Percentiles rank a stretch among this genome's conserved stretches.
phyloP scores from a whole-genome alignment of 2,797 vertebrate species.

The Microchirus variegatus region DNA sequence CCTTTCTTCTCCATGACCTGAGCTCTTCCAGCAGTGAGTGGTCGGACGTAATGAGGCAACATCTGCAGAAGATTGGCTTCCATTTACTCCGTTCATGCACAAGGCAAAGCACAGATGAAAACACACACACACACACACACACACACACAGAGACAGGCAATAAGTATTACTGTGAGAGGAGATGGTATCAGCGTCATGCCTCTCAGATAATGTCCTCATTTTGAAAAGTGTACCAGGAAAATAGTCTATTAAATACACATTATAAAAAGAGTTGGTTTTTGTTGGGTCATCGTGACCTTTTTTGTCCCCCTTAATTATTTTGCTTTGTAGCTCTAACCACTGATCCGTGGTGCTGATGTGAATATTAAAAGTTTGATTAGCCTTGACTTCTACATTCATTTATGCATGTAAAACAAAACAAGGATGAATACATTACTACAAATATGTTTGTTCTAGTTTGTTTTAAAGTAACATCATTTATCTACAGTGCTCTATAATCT shows the following conservation, averaged over 20 bases:
- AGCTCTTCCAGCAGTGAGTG: constrained; percentile 24
- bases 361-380: constrained; percentile 35
- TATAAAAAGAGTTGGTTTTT: constrained; percentile 1
- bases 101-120: not conserved
- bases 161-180: too few relatives aligned
- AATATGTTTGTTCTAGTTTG: too few relatives aligned
- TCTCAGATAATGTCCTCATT: not conserved
- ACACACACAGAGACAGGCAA: constrained; percentile 1
- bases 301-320: constrained; percentile 21
- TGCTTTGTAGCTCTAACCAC: constrained; percentile 10
- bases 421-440: constrained; percentile 8
- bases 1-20: constrained; percentile 19
- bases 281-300: constrained; percentile 21
- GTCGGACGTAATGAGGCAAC: constrained; percentile 46
- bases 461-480: too few relatives aligned
- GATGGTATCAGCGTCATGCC: not conserved
- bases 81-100: constrained; percentile 7
- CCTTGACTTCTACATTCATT: constrained; percentile 6
- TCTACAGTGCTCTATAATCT: constrained; percentile 1
- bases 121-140: not conserved
- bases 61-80: constrained; percentile 51
- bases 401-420: constrained; percentile 13
- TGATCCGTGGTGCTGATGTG: constrained; percentile 29
- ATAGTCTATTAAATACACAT: not conserved
- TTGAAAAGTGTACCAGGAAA: constrained; percentile 15